Percentiles rank a stretch among this genome's conserved stretches.
Conservation (phyloP, 2,113 vertebrate genomes). For the Phodopus roborovskii region DNA sequence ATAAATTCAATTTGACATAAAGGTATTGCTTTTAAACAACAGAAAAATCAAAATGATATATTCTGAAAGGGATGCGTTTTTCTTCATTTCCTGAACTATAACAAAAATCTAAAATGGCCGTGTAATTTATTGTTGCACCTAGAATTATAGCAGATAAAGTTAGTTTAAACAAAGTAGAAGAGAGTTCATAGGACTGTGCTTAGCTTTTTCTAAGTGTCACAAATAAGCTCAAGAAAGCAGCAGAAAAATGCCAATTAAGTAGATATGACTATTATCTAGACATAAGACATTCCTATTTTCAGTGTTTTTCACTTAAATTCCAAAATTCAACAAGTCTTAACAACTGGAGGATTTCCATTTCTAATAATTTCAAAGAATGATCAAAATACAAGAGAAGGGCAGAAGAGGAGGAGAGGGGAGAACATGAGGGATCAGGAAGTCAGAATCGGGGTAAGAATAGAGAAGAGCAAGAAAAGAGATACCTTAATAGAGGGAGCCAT, state of each 20-base stretch:
- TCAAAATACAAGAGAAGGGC: conserved; percentile 1
- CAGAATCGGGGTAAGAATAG: too few relatives aligned
- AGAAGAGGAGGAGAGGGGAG: too few relatives aligned
- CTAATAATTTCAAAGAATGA: conserved; percentile 44
- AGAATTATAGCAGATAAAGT: conserved; percentile 46
- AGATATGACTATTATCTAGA: conserved; percentile 18
- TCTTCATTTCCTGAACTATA: conserved; percentile 41
- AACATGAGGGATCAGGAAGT: too few relatives aligned
- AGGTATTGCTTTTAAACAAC: not conserved
- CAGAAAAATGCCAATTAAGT: conserved; percentile 57
- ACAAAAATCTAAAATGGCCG: not conserved
- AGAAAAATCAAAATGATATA: conserved; percentile 21
- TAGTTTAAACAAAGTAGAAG: not conserved
- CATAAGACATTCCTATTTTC: conserved; percentile 43
- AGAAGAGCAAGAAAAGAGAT: too few relatives aligned
- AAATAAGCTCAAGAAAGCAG: not conserved
- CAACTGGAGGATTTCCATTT: conserved; percentile 44
- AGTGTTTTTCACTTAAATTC: conserved; percentile 64
- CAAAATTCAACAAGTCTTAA: conserved; percentile 33
- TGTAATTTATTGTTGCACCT: conserved; percentile 29
- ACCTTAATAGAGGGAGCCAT: too few relatives aligned
- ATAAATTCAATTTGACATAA: conserved; percentile 33
- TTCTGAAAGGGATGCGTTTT: conserved; percentile 12
- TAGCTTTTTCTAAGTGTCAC: conserved; percentile 53
- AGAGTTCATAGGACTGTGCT: not conserved